Percentiles rank a stretch among this genome's conserved stretches.
phyloP scores from a whole-genome alignment of 2,888 invertebrate species.

The Microplitis manilae region DNA sequence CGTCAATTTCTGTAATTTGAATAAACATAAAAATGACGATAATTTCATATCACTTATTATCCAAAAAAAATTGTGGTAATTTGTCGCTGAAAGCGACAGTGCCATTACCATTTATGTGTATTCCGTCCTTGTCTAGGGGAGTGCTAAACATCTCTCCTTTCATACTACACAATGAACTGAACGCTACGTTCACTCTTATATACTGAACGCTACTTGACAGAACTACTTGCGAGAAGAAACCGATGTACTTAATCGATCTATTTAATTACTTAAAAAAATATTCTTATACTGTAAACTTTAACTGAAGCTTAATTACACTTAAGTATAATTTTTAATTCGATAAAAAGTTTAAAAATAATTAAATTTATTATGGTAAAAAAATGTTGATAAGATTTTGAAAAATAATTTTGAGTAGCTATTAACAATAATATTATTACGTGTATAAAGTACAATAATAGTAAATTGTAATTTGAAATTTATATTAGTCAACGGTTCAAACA shows the following conservation, averaged over 20 bases:
- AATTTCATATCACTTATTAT: background rate
- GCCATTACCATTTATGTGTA: conserved; percentile 69
- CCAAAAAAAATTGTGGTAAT: conserved; percentile 63
- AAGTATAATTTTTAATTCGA: background rate
- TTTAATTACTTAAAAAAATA: background rate
- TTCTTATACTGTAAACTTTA: background rate
- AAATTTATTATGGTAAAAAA: background rate
- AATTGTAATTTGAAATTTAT: too few relatives aligned
- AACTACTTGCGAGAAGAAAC: conserved; percentile 59
- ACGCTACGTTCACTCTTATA: conserved; percentile 57
- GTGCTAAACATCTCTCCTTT: conserved; percentile 98
- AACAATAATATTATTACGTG: too few relatives aligned
- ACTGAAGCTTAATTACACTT: background rate
- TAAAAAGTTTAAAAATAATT: background rate
- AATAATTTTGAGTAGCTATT: too few relatives aligned
- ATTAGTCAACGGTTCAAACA: too few relatives aligned
- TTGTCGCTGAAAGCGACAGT: conserved; percentile 59
- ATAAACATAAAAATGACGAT: too few relatives aligned
- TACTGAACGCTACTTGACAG: conserved; percentile 46
- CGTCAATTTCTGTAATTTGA: too few relatives aligned
- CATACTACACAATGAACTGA: conserved; percentile 83
- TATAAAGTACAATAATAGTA: too few relatives aligned
- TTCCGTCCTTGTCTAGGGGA: conserved; percentile 89
- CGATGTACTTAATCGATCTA: background rate
- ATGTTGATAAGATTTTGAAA: too few relatives aligned